Base-by-base conservation (phyloP, 2,888 invertebrate species). In the Rhaphigaster nebulosa region DNA sequence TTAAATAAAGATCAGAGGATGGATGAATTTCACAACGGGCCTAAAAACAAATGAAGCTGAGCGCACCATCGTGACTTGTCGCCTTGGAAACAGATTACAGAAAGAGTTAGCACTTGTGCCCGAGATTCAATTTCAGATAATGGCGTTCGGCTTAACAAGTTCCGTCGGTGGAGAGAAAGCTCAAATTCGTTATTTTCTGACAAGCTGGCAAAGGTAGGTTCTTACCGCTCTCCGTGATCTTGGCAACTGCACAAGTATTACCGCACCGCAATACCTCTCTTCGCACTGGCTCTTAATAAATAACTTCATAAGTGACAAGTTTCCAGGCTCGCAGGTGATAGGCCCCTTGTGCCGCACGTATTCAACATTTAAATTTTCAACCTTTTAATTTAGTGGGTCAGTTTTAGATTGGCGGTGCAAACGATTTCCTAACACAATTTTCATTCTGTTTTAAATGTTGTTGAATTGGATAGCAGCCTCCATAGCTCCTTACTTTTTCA, bases 31-130 rank as follows among this genome's bases (percentile, higher is more conserved):
- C 45, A 45, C 84, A 84, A 50, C 26, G 45, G 34, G 84, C 45
- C 84, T 26, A 84, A 80, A 80, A 45, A 15, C 23, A 84, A 84
- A 50, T 84, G 84, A 84, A 84, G 45, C 84, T 84, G 34, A 84
- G n/a, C 45, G 23, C 20, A 56, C 56, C 87, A 54, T 87, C 87
- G 87, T 87, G 87, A 87, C 87, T 50, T 54, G 87, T 56, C 56
- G 29, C 45, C 13, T 4, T 23, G 87, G 56, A 41, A 41, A 41
- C 41, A 88, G 88, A 88, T 88, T 60, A 60, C 60, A 38, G 60
- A 60, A 88, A 88, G 88, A 88, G 88, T 88, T 88, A 88, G 88
- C 88, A 88, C 88, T 65, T 88, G 88, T 88, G 88, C 88, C 88
- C 60, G 56, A 88, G 88, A 88, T 88, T 29, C 88, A 56, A 88